Evolutionary conservation across 1,140 invertebrate genomes (phyloP).

Genomic region (Amphibalanus amphitrite): DNA sequence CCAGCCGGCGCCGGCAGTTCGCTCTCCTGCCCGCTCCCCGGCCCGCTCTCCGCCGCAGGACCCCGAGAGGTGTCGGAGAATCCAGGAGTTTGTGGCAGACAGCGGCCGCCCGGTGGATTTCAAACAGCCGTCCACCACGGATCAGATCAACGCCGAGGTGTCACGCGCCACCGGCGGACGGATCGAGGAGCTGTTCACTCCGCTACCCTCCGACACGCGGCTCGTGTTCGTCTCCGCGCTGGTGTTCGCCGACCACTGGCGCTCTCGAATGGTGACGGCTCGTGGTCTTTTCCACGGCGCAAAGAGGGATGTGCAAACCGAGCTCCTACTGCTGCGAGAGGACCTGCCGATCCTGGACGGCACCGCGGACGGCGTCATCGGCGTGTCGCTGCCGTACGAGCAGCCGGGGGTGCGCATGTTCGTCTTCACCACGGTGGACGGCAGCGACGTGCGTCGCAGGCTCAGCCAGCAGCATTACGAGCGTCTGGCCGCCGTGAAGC

Average conservation of each 20-base stretch:
- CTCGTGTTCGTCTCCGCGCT: not conserved
- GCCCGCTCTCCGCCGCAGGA: too few relatives aligned
- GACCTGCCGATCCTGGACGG: not conserved
- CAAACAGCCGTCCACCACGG: not conserved
- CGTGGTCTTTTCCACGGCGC: not conserved
- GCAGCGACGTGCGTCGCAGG: too few relatives aligned
- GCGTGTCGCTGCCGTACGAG: not conserved
- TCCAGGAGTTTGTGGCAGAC: not conserved
- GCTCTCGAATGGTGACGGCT: not conserved
- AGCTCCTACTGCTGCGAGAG: not conserved
- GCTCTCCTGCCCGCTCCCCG: too few relatives aligned
- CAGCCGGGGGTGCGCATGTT: not conserved
- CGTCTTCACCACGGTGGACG: not conserved
- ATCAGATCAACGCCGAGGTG: not conserved
- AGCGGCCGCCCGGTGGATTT: not conserved
- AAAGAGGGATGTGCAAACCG: not conserved
- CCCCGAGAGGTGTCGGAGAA: too few relatives aligned
- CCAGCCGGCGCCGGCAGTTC: too few relatives aligned
- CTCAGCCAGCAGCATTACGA: too few relatives aligned
- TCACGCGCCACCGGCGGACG: not conserved
- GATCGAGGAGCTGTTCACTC: not conserved
- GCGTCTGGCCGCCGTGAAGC: too few relatives aligned
- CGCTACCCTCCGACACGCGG: not conserved
- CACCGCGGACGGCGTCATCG: not conserved
- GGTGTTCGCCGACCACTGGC: not conserved